phyloP scores from a whole-genome alignment of 2,797 vertebrate species.

The Aselliscus stoliczkanus region DNA sequence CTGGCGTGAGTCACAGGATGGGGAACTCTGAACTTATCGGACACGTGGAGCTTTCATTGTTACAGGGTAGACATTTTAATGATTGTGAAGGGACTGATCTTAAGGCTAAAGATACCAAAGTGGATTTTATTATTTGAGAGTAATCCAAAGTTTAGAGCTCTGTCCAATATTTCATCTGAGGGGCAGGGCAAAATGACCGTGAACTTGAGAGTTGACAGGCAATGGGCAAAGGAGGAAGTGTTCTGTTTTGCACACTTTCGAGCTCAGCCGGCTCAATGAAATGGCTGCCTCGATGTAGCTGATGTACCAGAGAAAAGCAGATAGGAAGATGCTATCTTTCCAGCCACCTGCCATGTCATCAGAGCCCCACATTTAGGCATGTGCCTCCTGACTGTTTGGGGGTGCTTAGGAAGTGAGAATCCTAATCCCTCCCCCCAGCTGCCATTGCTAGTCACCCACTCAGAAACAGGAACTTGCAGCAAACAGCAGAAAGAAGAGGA shows the following conservation, averaged over 20 bases:
- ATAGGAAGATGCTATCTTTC: not conserved
- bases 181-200: not conserved
- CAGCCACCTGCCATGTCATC: too few relatives aligned
- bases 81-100: not conserved
- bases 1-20: rapidly evolving
- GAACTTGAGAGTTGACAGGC: not conserved
- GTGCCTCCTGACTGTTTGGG: not conserved
- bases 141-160: not conserved
- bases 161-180: not conserved
- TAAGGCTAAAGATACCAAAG: not conserved
- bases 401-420: not conserved
- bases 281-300: not conserved
- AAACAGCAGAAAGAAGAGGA: not conserved
- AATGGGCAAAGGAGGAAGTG: not conserved
- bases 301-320: not conserved
- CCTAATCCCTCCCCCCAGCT: not conserved
- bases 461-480: not conserved
- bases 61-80: not conserved
- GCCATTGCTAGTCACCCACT: not conserved
- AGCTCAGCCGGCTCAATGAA: not conserved
- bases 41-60: too few relatives aligned
- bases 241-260: not conserved
- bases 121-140: not conserved
- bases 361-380: not conserved
- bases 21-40: not conserved